Base-by-base conservation (phyloP, 2,888 invertebrate genomes). In the Eulithis testata region DNA sequence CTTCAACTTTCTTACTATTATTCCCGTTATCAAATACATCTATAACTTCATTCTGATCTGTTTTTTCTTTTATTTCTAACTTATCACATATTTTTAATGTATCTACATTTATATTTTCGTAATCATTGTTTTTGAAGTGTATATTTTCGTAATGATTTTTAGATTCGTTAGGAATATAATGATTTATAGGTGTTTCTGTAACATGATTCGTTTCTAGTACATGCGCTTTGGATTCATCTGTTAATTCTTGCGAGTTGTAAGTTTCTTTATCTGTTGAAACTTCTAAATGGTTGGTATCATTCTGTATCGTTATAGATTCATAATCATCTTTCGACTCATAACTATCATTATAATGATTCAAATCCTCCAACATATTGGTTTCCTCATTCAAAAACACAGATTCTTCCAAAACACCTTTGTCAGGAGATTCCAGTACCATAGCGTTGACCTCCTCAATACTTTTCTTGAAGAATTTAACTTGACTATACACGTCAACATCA, bases 361-460 rank as follows among this genome's bases (percentile, higher is more conserved):
- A 31, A 36, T 52, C 36, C 14, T 60, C 52, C 3, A 27, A 11
- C 37, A 58, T 7, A 40, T n/a, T 21, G 2, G 21, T 21, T 21
- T 27, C 83, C 77, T 59, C 69, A 31, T 55, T 57, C 4, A 63
- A 14, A 11, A 66, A 63, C 9, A 63, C 71, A 27, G 68, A 67
- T 36, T 69, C 69, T 14, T 69, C 71, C 40, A 70, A 44, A 36
- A 70, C 65, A 4, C 78, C 82, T 45, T 77, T 77, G 56, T 87
- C 87, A 1, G 86, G 84, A 1, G 87, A 79, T 66, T 88, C 88
- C 3, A 90, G 64, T 1, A 93, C 78, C 85, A 93, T 86, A 9
- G 92, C 95, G 79, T 97, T 97, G 0, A 96, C 96, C 85, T 96
- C 96, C 52, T 96, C 95, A 49, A 96, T 95, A 27, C 96, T 96